These are phyloP conservation scores for Drosophila grimshawi DNA, from an alignment of 1,140 invertebrate genomes.

Conservation along the genomic window DNA sequence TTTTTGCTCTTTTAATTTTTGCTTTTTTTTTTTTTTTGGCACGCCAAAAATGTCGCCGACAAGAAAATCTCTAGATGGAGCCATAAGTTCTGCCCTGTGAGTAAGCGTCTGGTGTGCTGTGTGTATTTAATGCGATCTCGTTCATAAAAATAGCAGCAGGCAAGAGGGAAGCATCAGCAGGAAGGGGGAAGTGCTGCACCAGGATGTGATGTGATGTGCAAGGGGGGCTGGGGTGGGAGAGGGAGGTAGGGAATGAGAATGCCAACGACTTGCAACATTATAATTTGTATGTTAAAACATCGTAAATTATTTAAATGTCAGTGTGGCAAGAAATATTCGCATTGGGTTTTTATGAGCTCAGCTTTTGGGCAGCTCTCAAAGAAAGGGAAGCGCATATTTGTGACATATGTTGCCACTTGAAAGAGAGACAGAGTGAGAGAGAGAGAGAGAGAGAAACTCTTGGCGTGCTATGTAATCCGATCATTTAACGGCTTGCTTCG, in stretches of 20 bases:
- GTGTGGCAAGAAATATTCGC: constrained; percentile 47
- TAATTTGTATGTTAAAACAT: constrained; percentile 84
- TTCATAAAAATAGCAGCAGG: constrained; percentile 75
- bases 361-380: constrained; percentile 23
- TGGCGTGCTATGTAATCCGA: constrained; percentile 67
- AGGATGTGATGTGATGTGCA: constrained; percentile 45
- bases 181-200: not conserved
- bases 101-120: constrained; percentile 23
- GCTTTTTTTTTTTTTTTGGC: constrained; percentile 26
- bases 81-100: constrained; percentile 56
- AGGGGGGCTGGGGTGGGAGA: not conserved
- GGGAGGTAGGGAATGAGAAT: constrained; percentile 1
- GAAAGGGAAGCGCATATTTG: constrained; percentile 72
- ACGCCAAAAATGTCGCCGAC: constrained; percentile 66
- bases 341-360: constrained; percentile 50
- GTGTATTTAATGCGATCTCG: constrained; percentile 51
- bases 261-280: constrained; percentile 72
- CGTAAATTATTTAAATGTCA: constrained; percentile 83
- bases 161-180: not conserved
- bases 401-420: constrained; percentile 64
- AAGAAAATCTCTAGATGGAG: constrained; percentile 65
- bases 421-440: constrained; percentile 10
- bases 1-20: constrained; percentile 30
- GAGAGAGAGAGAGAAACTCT: not conserved
- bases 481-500: constrained; percentile 79